Base-by-base conservation (phyloP, 2,888 invertebrate species). In the Dexiosoma caninum region DNA sequence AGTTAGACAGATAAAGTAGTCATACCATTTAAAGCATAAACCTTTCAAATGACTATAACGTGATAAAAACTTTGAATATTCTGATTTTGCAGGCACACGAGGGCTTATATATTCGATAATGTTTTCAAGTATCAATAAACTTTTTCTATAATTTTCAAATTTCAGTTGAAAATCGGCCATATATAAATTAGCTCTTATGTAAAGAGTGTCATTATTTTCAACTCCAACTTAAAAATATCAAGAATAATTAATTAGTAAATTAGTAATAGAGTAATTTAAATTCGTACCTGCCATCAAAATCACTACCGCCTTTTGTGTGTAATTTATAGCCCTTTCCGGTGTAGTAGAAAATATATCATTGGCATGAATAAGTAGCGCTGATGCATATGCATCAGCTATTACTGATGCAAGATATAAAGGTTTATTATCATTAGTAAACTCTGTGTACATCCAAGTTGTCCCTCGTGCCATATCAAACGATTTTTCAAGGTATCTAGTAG, bases 111-210 rank as follows among this genome's bases (percentile, higher is more conserved):
- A 64, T 2, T 84, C 64, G 0, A 82, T 74, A 9, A 86, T 83
- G 80, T 84, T 84, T 30, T 84, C 83, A 30, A 88, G 79, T 19
- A 85, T 81, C n/a, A 79, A 82, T 59, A 85, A 78, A 1, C 87
- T 86, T 2, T 49, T 66, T 7, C 84, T 83, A 44, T 78, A 86
- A 21, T 86, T 83, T 19, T 82, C 78, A 4, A 66, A 74, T 21
- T 87, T 86, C 79, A 87, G 83, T 1, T 85, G 82, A 14, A 86
- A 86, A 46, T 78, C 81, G 1, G 86, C 85, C 0, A 85, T 76
- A 46, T 85, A 83, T 44, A 88, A 42, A 14, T 84, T 84, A 1
- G 85, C 85, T 0, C 84, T 83, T 27, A 84, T 84, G 57, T 85
- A 87, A 12, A 85, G 83, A 16, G 78, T 81, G 74, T 85, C 79